Percentiles rank a stretch among this genome's conserved stretches.
phyloP scores from a whole-genome alignment of 2,888 invertebrate species.

The Lasioglossum villosulum region DNA sequence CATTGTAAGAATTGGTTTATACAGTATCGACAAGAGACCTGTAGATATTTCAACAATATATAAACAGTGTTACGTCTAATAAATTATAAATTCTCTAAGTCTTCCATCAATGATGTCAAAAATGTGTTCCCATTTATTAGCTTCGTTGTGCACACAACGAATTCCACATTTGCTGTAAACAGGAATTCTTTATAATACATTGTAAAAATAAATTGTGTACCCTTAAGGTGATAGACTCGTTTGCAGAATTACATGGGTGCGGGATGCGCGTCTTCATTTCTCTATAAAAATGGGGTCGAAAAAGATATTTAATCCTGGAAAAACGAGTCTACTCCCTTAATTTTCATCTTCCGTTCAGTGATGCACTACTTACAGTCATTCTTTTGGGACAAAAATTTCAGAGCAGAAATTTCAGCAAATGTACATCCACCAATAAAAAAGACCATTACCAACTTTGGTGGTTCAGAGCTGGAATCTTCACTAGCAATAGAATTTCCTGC shows the following conservation, averaged over 20 bases:
- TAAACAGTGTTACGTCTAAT: constrained; percentile 12
- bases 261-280: too few relatives aligned
- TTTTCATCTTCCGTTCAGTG: neutral
- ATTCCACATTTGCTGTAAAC: constrained; percentile 91
- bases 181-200: constrained; percentile 33
- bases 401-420: constrained; percentile 94
- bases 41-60: neutral
- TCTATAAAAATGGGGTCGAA: too few relatives aligned
- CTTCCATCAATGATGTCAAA: constrained; percentile 90
- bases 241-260: too few relatives aligned
- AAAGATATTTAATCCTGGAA: too few relatives aligned
- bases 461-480: constrained; percentile 85
- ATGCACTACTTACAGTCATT: constrained; percentile 86
- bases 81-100: constrained; percentile 64
- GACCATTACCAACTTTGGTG: constrained; percentile 92
- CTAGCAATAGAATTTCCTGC: constrained; percentile 84
- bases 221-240: neutral
- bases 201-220: neutral
- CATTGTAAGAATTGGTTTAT: neutral
- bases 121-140: constrained; percentile 95
- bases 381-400: constrained; percentile 90
- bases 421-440: constrained; percentile 99
- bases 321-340: neutral
- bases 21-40: neutral
- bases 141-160: constrained; percentile 95